Base-by-base conservation (phyloP, 2,888 invertebrate species). In the Caenorhabditis sinica region DNA sequence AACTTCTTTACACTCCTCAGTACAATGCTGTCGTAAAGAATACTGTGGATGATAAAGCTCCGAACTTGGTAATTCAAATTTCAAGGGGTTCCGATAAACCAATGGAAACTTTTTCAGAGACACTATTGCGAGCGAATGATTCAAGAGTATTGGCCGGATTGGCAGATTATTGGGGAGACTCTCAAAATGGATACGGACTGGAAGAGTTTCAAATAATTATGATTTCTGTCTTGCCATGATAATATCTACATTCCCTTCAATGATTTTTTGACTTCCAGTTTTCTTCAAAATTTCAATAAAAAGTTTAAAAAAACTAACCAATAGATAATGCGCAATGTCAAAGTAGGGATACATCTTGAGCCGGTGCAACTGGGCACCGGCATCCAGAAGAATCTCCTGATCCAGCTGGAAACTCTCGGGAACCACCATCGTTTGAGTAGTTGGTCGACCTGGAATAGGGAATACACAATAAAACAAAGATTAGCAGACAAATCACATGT, bases 331-430 rank as follows among this genome's bases (percentile, higher is more conserved):
- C 91, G 98, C 98, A 93, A 98, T 96, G 94, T 99, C 98, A 94
- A 99, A 99, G 95, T 97, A 98, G 75, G 99, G 99, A 93, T 96
- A 99, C 98, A 99, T 99, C 95, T 98, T 98, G 91, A 98, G 84
- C 94, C 98, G 97, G 92, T 97, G 97, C 94, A 99, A 97, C 95
- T 97, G 97, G 94, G 97, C 97, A 94, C 98, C 98, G 95, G 98
- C 95, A 94, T 98, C 97, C 93, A 98, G 80, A 65, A 92, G 87
- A 69, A 90, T 88, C 82, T 92, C 92, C 82, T 91, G 90, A 71
- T 88, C 88, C 23, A 88, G 63, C 58, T 88, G 86, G 20, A 88
- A 72, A 63, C 82, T 80, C 66, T 88, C 88, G 75, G 87, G 87
- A 66, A 85, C 61, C 86, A 87, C 87, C 79, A 84, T 84, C 49